Base-by-base conservation (phyloP, 2,113 vertebrate genomes). In the Grammomys surdaster region DNA sequence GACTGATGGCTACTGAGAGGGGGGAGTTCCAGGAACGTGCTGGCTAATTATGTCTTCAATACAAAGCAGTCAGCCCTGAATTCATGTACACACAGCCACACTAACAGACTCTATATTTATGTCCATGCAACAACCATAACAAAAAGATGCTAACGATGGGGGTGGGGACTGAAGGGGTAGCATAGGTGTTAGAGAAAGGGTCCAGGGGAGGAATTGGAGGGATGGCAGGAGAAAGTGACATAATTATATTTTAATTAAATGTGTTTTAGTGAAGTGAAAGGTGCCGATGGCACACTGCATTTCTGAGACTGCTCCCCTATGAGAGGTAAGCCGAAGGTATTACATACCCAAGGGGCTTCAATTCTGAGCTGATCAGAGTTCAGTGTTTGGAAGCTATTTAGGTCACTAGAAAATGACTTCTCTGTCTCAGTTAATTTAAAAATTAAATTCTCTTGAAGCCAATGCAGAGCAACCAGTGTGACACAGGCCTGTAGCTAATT, bases 381-480 rank as follows among this genome's bases (percentile, higher is more conserved):
- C 16, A 56, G 40, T 82, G 76, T 94, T 96, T 80, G 6, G 56
- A 48, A 91, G 51, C 75, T 94, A 91, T 94, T 92, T 43, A 70
- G 67, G 63, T 94, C 73, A 95, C 60, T 76, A 76, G 70, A 81
- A 95, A 93, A 95, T 89, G 54, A 93, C 36, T 96, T 95, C 95
- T 88, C 65, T 94, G 80, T 80, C 40, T 95, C 54, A 58, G 67
- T 81, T 94, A 69, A 75, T 85, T 92, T 77, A 73, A 96, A 96
- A 91, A 58, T 90, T 31, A 84, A 90, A 90, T 56, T 94, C 33
- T 93, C 56, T 89, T 69, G 72, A 92, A 84, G 91, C 81, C 63
- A 96, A 40, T 75, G 40, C 58, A 81, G 80, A 93, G n/a, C 72
- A 93, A 89, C 43, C 60, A 76, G 60, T 72, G 28, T 93, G 80